Evolutionary conservation across 2,888 invertebrate genomes (phyloP), one percentile per base, ranked within the genome.

Genomic region (Andrena praecox): DNA sequence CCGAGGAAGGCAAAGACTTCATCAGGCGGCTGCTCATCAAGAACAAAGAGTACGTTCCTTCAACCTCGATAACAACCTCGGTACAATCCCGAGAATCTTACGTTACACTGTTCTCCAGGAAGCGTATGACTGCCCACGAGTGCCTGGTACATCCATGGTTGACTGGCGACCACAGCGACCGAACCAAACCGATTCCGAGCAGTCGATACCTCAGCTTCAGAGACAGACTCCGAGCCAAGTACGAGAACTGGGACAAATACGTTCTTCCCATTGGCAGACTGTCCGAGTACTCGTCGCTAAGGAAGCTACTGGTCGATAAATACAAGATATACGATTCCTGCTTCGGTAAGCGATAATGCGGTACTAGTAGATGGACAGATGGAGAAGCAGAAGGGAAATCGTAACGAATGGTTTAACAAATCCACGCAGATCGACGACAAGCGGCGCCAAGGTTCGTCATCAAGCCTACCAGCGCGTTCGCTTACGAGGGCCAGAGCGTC

Each of bases 391-490:
- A 56, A 27, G 3, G 20, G 20, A 20, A 24, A 56, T 27, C 54
- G 2, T 48, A 2, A 29, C 10, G 4, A 52, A n/a, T n/a, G 0
- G 2, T 62, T 52, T 67, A 50, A 16, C 33, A 12, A 50, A 62
- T 29, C 3, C 29, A 24, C 10, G 2, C 92, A 97, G 99, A 99
- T 95, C 98, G 99, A 59, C 96, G 98, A 89, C 99, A 99, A 95
- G 99, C 99, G 29, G 99, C 98, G 63, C 99, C 99, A 6, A 96
- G 99, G 93, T 99, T 99, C 95, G 98, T 99, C 90, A 99, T 99
- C 93, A 97, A 97, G 93, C 99, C 99, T 7, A 97, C 97, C 91
- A 98, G 98, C 80, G 98, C 99, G 85, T 98, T 99, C 95, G 98
- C 98, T 89, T 98, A 98, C 94, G 99, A 99, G 94, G 99, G 99